Base-by-base conservation (phyloP, 2,113 vertebrate genomes). In the Dipodomys ordii region DNA sequence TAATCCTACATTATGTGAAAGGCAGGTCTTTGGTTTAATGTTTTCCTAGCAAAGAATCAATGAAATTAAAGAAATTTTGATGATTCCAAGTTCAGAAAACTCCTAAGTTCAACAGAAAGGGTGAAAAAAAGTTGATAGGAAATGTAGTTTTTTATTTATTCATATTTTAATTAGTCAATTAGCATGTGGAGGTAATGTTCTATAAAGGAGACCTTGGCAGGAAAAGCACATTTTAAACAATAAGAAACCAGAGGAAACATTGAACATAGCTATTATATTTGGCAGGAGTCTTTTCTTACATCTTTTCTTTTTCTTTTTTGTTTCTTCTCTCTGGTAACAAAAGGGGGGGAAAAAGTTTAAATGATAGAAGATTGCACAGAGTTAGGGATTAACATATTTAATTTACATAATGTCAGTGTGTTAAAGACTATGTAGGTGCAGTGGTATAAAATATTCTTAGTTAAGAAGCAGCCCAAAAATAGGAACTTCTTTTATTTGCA, bases 341-440 rank as follows among this genome's bases (percentile, higher is more conserved):
- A 97, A 5, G 39, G 73, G 2, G 2, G 2, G 94, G 2, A 49
- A 32, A 93, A 92, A 60, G 82, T 97, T 96, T 95, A 96, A 95
- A 89, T 97, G 39, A 87, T 91, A 94, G 81, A 97, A 95, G 86
- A 90, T 64, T 97, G 78, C 83, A 96, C 46, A 39, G 83, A 97
- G 96, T 92, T 97, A 79, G 72, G 88, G 90, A 96, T 97, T 97
- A 96, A 96, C 97, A 93, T 74, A 89, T 91, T 94, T 96, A 91
- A 97, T 98, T 97, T 98, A 95, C 95, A 97, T 98, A 97, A 97
- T 92, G 88, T 92, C 97, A 96, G 39, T 65, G 95, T 96, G 96
- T 96, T 96, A 92, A 97, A 97, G 87, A 74, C 96, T 96, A 96
- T 76, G 49, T 95, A 92, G 92, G 88, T 96, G 95, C 87, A 95